Conservation (phyloP, 1,140 invertebrate species). For the Hylaeus anthracinus region DNA sequence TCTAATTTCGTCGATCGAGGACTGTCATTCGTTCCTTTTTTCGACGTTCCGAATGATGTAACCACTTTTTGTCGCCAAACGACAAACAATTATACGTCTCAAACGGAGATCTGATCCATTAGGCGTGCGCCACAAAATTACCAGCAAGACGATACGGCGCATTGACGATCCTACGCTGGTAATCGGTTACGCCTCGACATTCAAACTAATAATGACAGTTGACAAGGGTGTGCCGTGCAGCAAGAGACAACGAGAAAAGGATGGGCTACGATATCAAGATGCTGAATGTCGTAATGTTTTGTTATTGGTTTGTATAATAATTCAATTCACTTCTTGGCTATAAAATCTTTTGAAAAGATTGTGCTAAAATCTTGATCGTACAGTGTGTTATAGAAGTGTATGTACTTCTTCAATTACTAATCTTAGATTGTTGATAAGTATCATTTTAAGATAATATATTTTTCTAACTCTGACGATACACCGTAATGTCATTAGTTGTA, state of each 20-base stretch:
- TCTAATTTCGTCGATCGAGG: constrained; percentile 14
- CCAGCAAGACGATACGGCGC: constrained; percentile 59
- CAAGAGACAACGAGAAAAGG: constrained; percentile 42
- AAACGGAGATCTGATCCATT: constrained; percentile 70
- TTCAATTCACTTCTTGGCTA: not conserved
- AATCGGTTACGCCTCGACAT: constrained; percentile 74
- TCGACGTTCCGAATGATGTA: constrained; percentile 2
- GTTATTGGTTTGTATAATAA: not conserved
- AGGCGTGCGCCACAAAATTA: constrained; percentile 60
- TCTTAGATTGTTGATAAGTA: too few species aligned
- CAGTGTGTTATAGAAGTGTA: too few species aligned
- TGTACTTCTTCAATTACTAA: too few species aligned
- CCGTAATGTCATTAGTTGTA: too few species aligned
- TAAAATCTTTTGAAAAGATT: not conserved
- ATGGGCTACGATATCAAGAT: constrained; percentile 6
- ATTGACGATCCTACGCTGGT: constrained; percentile 58
- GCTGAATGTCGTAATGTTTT: not conserved
- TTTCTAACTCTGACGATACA: too few species aligned
- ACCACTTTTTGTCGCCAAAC: constrained; percentile 28
- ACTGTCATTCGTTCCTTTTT: constrained; percentile 17
- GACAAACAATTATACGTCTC: constrained; percentile 30
- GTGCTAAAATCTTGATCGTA: not conserved
- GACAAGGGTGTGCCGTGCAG: constrained; percentile 64
- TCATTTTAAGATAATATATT: too few species aligned
- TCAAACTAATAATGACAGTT: constrained; percentile 68